phyloP scores from a whole-genome alignment of 2,888 invertebrate species.

The Polymixis lichenea region DNA sequence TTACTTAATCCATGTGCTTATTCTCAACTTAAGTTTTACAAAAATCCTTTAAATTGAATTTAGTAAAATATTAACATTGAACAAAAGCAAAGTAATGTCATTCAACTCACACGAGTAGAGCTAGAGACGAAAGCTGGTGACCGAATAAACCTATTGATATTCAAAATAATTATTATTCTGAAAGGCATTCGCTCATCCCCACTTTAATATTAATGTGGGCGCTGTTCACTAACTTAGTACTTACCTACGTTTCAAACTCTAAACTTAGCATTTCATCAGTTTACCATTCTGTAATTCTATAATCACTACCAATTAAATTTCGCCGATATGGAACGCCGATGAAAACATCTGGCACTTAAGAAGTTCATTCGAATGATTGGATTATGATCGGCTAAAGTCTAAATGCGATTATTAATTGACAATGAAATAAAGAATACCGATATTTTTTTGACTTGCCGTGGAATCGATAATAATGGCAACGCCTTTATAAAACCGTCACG shows the following conservation, averaged over 20 bases:
- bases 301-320: slow-evolving; percentile 52
- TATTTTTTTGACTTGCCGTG: slow-evolving; percentile 73
- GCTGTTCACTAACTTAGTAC: slow-evolving; percentile 28
- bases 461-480: slow-evolving; percentile 81
- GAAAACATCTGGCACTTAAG: slow-evolving; percentile 56
- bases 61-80: neutral
- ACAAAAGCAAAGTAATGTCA: slow-evolving; percentile 37
- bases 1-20: no score
- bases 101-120: slow-evolving; percentile 43
- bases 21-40: neutral
- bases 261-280: slow-evolving; percentile 17
- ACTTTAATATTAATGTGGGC: slow-evolving; percentile 45
- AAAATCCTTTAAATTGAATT: neutral
- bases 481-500: slow-evolving; percentile 77
- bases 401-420: slow-evolving; percentile 72
- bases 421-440: slow-evolving; percentile 71
- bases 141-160: slow-evolving; percentile 55
- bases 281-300: slow-evolving; percentile 32
- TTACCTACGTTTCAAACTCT: slow-evolving; percentile 23
- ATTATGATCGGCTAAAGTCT: slow-evolving; percentile 61
- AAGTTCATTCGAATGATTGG: slow-evolving; percentile 66
- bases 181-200: slow-evolving; percentile 43
- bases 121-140: slow-evolving; percentile 47
- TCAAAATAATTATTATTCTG: slow-evolving; percentile 58
- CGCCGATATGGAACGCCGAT: slow-evolving; percentile 49